phyloP scores from a whole-genome alignment of 2,888 invertebrate species.

The Psylliodes chrysocephalus region DNA sequence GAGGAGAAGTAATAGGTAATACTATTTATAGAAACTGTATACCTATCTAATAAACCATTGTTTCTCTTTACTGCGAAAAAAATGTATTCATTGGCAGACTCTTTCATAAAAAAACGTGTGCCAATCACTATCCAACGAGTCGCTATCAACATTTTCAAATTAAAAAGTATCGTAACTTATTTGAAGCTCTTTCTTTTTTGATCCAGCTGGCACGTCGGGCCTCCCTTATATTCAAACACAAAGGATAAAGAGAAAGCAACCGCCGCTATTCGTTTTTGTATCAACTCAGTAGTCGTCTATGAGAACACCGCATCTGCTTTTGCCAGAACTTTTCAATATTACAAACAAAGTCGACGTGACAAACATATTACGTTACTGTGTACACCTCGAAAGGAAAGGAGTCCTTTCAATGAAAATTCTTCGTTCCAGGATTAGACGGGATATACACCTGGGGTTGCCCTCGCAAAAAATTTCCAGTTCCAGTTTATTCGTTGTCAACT shows the following conservation, averaged over 20 bases:
- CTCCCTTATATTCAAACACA: slow-evolving; percentile 11
- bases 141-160: not conserved
- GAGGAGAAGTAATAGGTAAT: too few species aligned
- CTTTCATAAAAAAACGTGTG: too few species aligned
- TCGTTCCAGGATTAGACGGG: slow-evolving; percentile 8
- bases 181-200: slow-evolving; percentile 9
- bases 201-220: not conserved
- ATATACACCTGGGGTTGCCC: not conserved
- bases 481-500: too few species aligned
- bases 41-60: too few species aligned
- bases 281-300: slow-evolving; percentile 24
- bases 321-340: slow-evolving; percentile 29
- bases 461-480: not conserved
- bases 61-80: too few species aligned
- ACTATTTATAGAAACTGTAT: too few species aligned
- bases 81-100: too few species aligned
- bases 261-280: slow-evolving; percentile 30
- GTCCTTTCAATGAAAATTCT: slow-evolving; percentile 11
- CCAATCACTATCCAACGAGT: too few species aligned
- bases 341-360: slow-evolving; percentile 33
- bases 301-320: slow-evolving; percentile 26
- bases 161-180: not conserved
- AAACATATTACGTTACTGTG: slow-evolving; percentile 31
- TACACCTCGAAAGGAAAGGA: not conserved
- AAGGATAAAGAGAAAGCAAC: slow-evolving; percentile 22